Percentiles rank a stretch among this genome's conserved stretches.
Evolutionary conservation across 2,113 vertebrate species (phyloP).

Genomic region (Gymnocephalus cernua): DNA sequence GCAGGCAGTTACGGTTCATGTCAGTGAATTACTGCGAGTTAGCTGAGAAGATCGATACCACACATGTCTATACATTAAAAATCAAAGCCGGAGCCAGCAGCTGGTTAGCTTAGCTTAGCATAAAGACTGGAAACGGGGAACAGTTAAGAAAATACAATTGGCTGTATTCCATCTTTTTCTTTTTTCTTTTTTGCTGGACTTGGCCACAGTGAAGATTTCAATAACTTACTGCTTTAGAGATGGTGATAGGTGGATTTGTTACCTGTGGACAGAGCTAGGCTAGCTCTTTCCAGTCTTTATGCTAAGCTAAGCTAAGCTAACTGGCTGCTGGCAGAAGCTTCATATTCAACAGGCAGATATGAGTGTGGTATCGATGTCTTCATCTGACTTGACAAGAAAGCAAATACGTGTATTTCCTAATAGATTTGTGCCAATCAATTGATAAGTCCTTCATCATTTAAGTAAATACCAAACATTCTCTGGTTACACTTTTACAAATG

Average conservation of each 20-base stretch:
- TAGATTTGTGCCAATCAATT: neutral
- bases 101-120: neutral
- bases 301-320: slow-evolving; percentile 4
- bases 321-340: neutral
- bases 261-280: neutral
- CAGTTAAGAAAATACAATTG: neutral
- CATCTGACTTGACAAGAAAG: neutral
- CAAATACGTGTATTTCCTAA: neutral
- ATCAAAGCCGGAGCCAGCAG: neutral
- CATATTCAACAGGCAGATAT: neutral
- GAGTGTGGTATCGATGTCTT: neutral
- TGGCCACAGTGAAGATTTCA: neutral
- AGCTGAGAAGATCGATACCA: neutral
- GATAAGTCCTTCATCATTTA: neutral
- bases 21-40: neutral
- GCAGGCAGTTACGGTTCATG: neutral
- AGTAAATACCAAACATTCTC: neutral
- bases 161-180: neutral
- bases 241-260: neutral
- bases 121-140: neutral
- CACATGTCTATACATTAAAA: neutral
- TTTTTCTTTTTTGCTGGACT: neutral
- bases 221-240: neutral
- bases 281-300: neutral
- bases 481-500: neutral